A percentile compares a stretch with the other conserved stretches of the same genome.
Conservation (phyloP, 2,113 vertebrate species). For the Orientallactaga bullata region DNA sequence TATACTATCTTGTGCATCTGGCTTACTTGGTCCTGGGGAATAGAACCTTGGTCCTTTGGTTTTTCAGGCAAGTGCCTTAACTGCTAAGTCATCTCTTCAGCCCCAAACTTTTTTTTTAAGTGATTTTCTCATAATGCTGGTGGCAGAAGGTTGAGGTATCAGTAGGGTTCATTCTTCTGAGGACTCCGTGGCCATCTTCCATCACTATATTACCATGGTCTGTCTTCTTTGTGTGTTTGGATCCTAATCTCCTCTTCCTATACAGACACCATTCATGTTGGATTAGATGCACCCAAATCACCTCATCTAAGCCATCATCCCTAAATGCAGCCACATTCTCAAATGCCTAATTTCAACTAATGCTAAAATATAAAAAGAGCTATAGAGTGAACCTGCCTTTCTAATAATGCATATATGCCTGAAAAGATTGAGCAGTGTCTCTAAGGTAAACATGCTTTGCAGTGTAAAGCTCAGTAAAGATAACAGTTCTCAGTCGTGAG, state of each 20-base stretch:
- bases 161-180: neutral
- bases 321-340: neutral
- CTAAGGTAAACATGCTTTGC: neutral
- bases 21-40: no score
- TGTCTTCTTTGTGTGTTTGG: neutral
- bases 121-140: neutral
- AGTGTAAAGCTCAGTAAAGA: neutral
- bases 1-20: no score
- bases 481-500: neutral
- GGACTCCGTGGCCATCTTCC: no score
- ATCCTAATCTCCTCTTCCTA: neutral
- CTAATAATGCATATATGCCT: neutral
- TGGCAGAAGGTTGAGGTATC: neutral
- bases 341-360: neutral
- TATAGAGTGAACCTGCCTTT: neutral
- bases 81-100: no score
- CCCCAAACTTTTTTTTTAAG: neutral
- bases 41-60: no score
- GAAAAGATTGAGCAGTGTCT: neutral
- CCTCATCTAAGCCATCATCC: neutral
- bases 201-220: neutral
- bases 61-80: no score
- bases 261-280: neutral
- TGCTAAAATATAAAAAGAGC: no score
- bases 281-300: neutral